Conservation (phyloP, 2,888 invertebrate genomes). For the Hipparchia sbordonii region DNA sequence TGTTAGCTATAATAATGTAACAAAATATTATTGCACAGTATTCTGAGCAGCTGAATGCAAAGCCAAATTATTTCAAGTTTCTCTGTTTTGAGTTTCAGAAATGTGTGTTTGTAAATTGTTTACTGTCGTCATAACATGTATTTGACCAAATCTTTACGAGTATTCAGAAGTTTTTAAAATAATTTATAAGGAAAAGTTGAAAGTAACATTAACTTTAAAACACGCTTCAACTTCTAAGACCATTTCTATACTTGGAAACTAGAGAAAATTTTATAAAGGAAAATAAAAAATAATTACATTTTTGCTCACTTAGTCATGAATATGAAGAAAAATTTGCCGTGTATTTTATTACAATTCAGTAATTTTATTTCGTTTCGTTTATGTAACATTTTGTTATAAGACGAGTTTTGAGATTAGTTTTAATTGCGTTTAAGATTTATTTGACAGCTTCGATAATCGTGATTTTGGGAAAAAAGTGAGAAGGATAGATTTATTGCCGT, state of each 20-base stretch:
- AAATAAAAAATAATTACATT: neutral
- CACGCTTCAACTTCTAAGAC: constrained; percentile 1
- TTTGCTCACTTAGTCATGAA: constrained; percentile 1
- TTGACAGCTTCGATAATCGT: no score
- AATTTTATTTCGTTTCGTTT: neutral
- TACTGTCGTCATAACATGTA: no score
- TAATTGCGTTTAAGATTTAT: no score
- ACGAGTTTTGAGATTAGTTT: neutral
- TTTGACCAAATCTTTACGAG: neutral
- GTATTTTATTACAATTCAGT: neutral
- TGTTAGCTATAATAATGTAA: no score
- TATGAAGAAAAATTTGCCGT: neutral
- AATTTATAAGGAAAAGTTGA: neutral
- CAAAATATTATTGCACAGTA: no score
- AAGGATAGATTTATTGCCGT: no score
- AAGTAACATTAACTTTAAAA: constrained; percentile 15
- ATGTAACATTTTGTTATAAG: neutral
- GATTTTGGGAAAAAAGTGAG: no score
- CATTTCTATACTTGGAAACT: constrained; percentile 4
- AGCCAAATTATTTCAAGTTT: no score
- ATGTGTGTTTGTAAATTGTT: no score
- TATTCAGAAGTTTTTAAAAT: constrained; percentile 5
- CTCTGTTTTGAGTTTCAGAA: no score
- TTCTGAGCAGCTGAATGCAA: no score
- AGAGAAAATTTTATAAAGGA: constrained; percentile 6